Evolutionary conservation across 2,797 vertebrate genomes (phyloP).

Genomic region (Thaleichthys pacificus): DNA sequence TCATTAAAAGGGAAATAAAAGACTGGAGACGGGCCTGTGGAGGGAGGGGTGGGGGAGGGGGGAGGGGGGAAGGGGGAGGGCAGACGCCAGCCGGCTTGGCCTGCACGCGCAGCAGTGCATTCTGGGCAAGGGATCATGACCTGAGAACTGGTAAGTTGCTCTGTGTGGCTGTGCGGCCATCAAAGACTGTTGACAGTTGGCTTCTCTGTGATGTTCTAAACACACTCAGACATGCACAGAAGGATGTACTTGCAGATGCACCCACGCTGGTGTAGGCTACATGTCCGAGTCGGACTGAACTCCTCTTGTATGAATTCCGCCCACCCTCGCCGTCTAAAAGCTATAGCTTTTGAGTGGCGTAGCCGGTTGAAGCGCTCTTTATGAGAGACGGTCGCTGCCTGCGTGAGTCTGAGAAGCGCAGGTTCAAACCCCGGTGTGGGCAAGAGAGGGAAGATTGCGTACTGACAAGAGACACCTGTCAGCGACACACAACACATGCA

Average conservation of each 20-base stretch:
- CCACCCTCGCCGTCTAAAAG: too few relatives aligned
- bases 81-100: conserved; percentile 64
- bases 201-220: background rate
- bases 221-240: background rate
- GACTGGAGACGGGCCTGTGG: conserved; percentile 59
- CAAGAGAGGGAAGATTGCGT: background rate
- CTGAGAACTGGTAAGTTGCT: background rate
- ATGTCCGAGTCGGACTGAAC: too few relatives aligned
- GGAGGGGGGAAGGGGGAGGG: conserved; percentile 42
- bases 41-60: conserved; percentile 47
- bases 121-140: conserved; percentile 11
- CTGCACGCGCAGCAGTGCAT: conserved; percentile 9
- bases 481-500: too few relatives aligned
- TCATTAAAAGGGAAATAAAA: conserved; percentile 79
- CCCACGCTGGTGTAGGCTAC: too few relatives aligned
- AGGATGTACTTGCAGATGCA: background rate
- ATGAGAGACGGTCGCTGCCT: too few relatives aligned
- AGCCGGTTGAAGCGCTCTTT: too few relatives aligned
- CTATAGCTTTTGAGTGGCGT: too few relatives aligned
- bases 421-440: too few relatives aligned
- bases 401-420: too few relatives aligned
- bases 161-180: background rate
- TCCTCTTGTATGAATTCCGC: too few relatives aligned
- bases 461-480: background rate
- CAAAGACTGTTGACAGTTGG: background rate